Conservation (phyloP, 2,797 vertebrate genomes). For the Pterois miles region DNA sequence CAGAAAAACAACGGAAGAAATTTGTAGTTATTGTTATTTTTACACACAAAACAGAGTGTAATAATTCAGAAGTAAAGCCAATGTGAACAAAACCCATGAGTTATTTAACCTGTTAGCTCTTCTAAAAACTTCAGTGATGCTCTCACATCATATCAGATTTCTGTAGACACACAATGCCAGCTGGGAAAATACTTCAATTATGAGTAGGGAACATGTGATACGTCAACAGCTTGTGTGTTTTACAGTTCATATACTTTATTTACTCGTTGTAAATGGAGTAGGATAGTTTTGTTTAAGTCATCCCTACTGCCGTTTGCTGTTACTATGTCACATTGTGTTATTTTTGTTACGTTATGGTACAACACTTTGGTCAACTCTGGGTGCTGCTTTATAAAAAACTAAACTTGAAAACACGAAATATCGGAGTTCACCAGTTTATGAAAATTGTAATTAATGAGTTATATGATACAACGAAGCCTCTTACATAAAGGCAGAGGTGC, state of each 20-base stretch:
- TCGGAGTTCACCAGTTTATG: neutral
- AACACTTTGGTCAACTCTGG: no score
- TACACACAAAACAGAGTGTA: neutral
- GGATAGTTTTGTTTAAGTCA: no score
- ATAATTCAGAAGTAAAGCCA: neutral
- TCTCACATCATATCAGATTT: neutral
- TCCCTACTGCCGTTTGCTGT: no score
- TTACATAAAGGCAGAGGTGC: neutral
- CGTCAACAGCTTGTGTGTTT: no score
- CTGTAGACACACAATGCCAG: neutral
- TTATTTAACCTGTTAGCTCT: neutral
- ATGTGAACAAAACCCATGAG: neutral
- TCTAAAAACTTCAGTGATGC: neutral
- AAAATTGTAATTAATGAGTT: neutral
- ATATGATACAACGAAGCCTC: neutral
- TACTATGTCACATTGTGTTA: no score
- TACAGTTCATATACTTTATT: no score
- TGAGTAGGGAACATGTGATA: neutral
- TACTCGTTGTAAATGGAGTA: no score
- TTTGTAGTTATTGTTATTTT: conserved; percentile 3
- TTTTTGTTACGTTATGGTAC: no score
- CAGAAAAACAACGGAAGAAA: neutral
- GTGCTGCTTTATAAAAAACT: no score
- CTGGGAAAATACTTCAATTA: neutral
- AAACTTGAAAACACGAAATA: rapidly evolving